Evolutionary conservation across 2,888 invertebrate species (phyloP), one percentile per base, ranked within the genome.

Genomic region (Chydorus sphaericus): DNA sequence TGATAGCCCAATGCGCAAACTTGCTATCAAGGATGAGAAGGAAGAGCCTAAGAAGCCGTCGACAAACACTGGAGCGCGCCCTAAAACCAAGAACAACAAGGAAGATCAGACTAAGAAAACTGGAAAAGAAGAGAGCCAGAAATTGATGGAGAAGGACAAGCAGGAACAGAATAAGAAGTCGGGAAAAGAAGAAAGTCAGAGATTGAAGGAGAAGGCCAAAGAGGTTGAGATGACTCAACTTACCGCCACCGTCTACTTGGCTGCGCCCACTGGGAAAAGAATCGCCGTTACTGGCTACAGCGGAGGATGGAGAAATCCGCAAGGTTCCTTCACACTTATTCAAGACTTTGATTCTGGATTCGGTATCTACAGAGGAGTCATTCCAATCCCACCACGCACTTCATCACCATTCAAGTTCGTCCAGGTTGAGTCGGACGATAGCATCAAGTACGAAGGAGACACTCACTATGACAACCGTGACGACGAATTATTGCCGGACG

Each of bases 191-290:
- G 33, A 33, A 33, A 33, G 33, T 14, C 14, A 14, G 14, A 33
- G 33, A 33, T 14, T 10, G 33, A 33, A 33, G 33, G 33, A 14
- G 33, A 14, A 33, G 33, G 8, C 33, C 8, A 33, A 33, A 10
- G 33, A 33, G 14, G 14, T 10, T 33, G 14, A 33, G 14, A 33
- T 33, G 8, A 8, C 33, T 14, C 38, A 38, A n/a, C 28, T 23
- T 18, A 51, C 51, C 3, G 52, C 52, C 23, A 52, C 52, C 4
- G 52, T 52, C n/a, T 52, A 36, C 33, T 7, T 52, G 11, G 52
- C 52, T 16, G 52, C 52, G 1, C 52, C 52, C 3, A 7, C 16
- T 14, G 36, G 11, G 5, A 52, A 52, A 52, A 18, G 26, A 3
- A 31, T 52, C 18, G 52, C 52, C 18, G 33, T 52, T 18, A 20